Base-by-base conservation (phyloP, 2,888 invertebrate species). In the Leptopilina myrica region DNA sequence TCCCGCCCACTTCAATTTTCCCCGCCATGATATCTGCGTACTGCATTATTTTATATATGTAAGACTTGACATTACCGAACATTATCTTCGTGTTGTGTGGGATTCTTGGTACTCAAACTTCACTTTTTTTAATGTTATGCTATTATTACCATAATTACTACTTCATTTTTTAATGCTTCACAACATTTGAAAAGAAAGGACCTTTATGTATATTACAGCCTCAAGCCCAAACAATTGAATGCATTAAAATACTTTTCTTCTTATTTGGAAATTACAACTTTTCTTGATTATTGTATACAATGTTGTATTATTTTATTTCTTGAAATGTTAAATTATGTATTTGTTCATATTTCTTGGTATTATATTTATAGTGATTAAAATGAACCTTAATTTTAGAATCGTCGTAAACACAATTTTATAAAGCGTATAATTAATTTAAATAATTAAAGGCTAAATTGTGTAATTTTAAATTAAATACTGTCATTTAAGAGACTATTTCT, bases 131-230 rank as follows among this genome's bases (percentile, higher is more conserved):
- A 49, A 62, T n/a, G 62, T 62, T 62, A 49, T 49, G 15, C 67
- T 14, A 26, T 49, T 67, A 67, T 67, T 67, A 49, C 12, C 46
- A 67, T 67, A 67, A 67, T 67, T 67, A 49, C 49, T 67, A 67
- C 46, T 67, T 67, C 12, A 49, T 49, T 49, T 67, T 33, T 67
- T 67, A 67, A 67, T 49, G 67, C 49, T 49, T 67, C 20, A 14
- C 20, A 15, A 49, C n/a, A 20, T 46, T 49, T 12, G 11, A 12
- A 40, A 20, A 67, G 43, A 67, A 15, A 43, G 46, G 59, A n/a
- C 59, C 46, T 15, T 15, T 15, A 46, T 43, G 14, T n/a, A 14
- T 67, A 33, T 67, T 46, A 15, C 15, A 67, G 11, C 40, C 9
- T 11, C 11, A 15, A 46, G 11, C 9, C 8, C 2, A 15, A 43